Evolutionary conservation across 2,113 vertebrate species (phyloP), one percentile per base, ranked within the genome.

Genomic region (Aegotheles bennettii): DNA sequence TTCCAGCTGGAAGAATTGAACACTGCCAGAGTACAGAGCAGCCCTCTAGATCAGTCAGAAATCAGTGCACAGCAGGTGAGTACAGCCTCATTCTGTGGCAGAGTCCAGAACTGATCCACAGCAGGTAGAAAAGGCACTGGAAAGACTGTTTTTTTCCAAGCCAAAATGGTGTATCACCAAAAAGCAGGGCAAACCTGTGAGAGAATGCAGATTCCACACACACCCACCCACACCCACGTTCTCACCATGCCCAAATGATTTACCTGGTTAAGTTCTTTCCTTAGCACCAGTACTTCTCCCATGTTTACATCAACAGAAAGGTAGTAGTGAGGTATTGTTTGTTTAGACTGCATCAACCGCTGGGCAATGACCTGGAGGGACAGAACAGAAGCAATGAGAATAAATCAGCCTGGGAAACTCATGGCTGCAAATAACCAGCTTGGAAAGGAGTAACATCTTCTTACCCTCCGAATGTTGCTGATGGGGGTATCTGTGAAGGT

Each of bases 321-420:
- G 93, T 99, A 99, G 94, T 99, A 99, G 97, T 99, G 99, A 95
- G 99, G 99, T 98, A 99, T 99, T 7, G 99, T 99, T 96, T 99
- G 99, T 71, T 99, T 99, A 61, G 99, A 99, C 82, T 99, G 99
- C 98, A 99, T 98, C 97, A 99, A 90, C 87, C 99, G 98, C 98
- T 99, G 99, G 83, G 99, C 99, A 53, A 99, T 99, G 77, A 99
- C 99, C 99, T 99, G 96, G 1, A 18, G 63, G 60, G 2, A 61
- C 12, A 33, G 21, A 79, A 51, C 0, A 60, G 31, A 21, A 25
- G 28, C 1, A 1, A 60, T 9, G 42, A 42, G 21, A 80, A 96
- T 21, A 6, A 24, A 38, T 42, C 6, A 16, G 12, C 31, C 12
- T 40, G 56, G 43, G 23, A 5, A 56, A 31, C 0, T 3, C 26